Evolutionary conservation across 2,888 invertebrate genomes (phyloP), one percentile per base, ranked within the genome.

Genomic region (Stomorhina lunata): DNA sequence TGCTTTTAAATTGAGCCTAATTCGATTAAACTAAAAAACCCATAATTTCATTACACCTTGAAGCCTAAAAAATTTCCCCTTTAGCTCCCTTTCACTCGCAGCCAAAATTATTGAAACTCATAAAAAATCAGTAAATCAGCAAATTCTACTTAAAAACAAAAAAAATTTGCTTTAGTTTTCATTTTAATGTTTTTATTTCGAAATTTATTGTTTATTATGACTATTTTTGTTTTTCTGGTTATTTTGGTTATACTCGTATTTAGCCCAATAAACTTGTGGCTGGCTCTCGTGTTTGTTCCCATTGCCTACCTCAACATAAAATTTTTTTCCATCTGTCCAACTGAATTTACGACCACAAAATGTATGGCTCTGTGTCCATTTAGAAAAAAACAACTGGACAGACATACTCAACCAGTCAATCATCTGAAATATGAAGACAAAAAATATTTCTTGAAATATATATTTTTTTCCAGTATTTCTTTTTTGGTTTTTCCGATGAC

Each of bases 221-320:
- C 37, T 76, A 20, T 37, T 10, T 15, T 40, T 61, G 37, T 43
- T 59, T 57, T 32, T 61, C 48, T 34, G 68, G 20, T 61, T 25
- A 6, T 37, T 45, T 63, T 61, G 20, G 37, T 59, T n/a, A n/a
- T n/a, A n/a, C n/a, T n/a, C n/a, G n/a, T n/a, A n/a, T 59, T 37
- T 68, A 57, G 77, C 61, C 68, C 53, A 53, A 43, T 61, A 61
- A 69, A 77, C 61, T 61, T 75, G 75, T 66, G 55, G 12, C 75
- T n/a, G 20, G 61, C 75, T 79, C 79, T 79, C 82, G 79, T 82
- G 82, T 79, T 82, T 82, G 82, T 75, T 75, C 79, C 82, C 82
- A 82, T 82, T 82, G 78, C 82, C 82, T 82, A 66, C 79, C 78
- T 55, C 75, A 79, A 72, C 34, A 63, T 25, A 12, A 40, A 48